Evolutionary conservation across 2,888 invertebrate species (phyloP), one percentile per base, ranked within the genome.

Genomic region (Scaptomyza cyrtandrae): DNA sequence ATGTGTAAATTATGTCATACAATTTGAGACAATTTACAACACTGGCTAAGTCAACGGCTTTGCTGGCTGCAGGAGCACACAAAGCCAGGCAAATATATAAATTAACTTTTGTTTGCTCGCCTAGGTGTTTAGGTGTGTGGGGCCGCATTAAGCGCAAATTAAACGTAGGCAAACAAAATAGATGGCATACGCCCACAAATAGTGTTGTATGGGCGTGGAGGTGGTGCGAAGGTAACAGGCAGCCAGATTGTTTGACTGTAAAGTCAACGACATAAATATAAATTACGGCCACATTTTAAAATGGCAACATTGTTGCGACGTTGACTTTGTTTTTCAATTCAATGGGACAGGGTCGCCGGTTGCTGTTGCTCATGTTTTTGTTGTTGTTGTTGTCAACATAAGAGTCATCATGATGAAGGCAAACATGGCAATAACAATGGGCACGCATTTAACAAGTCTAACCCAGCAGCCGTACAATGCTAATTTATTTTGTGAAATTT

Each of bases 11-110:
- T 90, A 83, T 88, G 76, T 89, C 78, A 57, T 75, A 76, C 79
- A 88, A 90, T 90, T 86, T 88, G 72, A 79, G 79, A 81, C 86
- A 85, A 90, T 89, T 90, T 90, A 87, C 87, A 89, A 72, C 78
- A 70, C 60, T 59, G 75, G 57, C 67, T 49, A 45, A 56, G 61
- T 59, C 58, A 71, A 74, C 67, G 71, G 71, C 80, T 69, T 68
- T 64, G 56, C 52, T 52, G 58, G 62, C 55, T 54, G 54, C 50
- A 65, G 71, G 60, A 72, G 62, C 85, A 75, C 64, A 79, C 80
- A 75, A 49, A 70, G 80, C 56, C 55, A 49, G 58, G 41, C 77
- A 73, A 80, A 88, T 86, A 87, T 79, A 84, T 88, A 84, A 84
- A 86, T 86, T 84, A 88, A 88, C 73, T 85, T 84, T 81, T 79